Evolutionary conservation across 2,888 invertebrate species (phyloP).

Genomic region (Eristalis pertinax): DNA sequence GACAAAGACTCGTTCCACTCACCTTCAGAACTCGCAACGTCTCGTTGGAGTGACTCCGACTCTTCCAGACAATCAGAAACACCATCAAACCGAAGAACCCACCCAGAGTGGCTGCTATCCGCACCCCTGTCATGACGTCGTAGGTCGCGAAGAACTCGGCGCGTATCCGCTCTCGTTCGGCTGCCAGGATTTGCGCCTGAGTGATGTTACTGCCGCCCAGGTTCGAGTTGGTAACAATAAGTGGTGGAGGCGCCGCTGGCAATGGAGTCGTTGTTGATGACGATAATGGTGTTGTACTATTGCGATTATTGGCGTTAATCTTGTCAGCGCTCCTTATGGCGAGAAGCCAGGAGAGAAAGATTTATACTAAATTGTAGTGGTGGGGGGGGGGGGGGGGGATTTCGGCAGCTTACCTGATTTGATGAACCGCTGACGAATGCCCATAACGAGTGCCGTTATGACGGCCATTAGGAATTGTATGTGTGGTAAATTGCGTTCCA

Average conservation of each 20-base stretch:
- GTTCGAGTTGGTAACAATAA: constrained; percentile 58
- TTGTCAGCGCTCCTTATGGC: constrained; percentile 55
- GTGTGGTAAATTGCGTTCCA: constrained; percentile 73
- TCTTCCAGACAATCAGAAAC: constrained; percentile 94
- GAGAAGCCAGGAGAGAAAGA: background rate
- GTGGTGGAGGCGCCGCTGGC: constrained; percentile 73
- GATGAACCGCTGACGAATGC: constrained; percentile 55
- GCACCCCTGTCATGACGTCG: constrained; percentile 96
- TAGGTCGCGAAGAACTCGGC: constrained; percentile 94
- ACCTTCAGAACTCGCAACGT: constrained; percentile 86
- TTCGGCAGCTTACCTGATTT: constrained; percentile 37
- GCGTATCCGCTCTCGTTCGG: constrained; percentile 87
- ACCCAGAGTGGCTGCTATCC: constrained; percentile 94
- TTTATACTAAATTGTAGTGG: background rate
- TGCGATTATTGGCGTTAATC: constrained; percentile 59
- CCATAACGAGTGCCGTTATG: constrained; percentile 69
- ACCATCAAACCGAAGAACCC: constrained; percentile 96
- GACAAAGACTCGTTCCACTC: background rate
- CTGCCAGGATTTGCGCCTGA: constrained; percentile 77
- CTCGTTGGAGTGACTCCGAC: constrained; percentile 89
- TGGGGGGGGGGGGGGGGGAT: background rate
- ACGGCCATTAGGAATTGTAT: constrained; percentile 73
- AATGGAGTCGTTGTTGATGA: constrained; percentile 74
- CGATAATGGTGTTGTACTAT: constrained; percentile 66
- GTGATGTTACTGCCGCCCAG: constrained; percentile 76